Evolutionary conservation across 1,140 invertebrate species (phyloP), one percentile per base, ranked within the genome.

Genomic region (Rhynchophorus ferrugineus): DNA sequence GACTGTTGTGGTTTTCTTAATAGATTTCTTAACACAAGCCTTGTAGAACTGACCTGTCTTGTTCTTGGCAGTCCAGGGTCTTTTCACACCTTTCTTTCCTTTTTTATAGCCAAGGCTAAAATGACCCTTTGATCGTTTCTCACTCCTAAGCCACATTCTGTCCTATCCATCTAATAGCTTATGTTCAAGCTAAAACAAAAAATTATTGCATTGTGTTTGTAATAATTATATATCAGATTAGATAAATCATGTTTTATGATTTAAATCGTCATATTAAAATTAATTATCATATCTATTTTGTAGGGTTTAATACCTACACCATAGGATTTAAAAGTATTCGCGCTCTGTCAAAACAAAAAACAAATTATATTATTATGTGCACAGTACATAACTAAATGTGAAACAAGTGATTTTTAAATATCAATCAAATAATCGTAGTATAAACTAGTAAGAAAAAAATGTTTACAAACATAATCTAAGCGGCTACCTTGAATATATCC

Each of bases 141-240:
- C 66, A 44, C 67, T 69, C 19, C 67, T 55, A 6, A 69, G 46
- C 65, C 66, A 67, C 67, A 69, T 69, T 42, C 34, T 62, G 37
- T 42, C 38, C 33, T 14, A 18, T 38, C 41, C 46, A 56, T 56
- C 47, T 56, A 35, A 22, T 20, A 33, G 16, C 7, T 20, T 20
- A 9, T 44, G 6, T 29, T 38, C 37, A 44, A 20, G 20, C n/a
- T 29, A 6, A n/a, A 29, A 41, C 18, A 49, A 21, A 22, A n/a
- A n/a, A n/a, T n/a, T n/a, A n/a, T n/a, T 13, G 20, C 11, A 49
- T 46, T 20, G 19, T 22, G n/a, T 22, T 42, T 39, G 21, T 14
- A 21, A 36, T 24, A 7, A 9, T 8, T 18, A 24, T 18, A 44
- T 29, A 8, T 7, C 6, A 5, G 37, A 39, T 7, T 5, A 6